These are phyloP conservation scores for Melanogrammus aeglefinus DNA, from an alignment of 2,797 vertebrate genomes.

Conservation along the genomic window DNA sequence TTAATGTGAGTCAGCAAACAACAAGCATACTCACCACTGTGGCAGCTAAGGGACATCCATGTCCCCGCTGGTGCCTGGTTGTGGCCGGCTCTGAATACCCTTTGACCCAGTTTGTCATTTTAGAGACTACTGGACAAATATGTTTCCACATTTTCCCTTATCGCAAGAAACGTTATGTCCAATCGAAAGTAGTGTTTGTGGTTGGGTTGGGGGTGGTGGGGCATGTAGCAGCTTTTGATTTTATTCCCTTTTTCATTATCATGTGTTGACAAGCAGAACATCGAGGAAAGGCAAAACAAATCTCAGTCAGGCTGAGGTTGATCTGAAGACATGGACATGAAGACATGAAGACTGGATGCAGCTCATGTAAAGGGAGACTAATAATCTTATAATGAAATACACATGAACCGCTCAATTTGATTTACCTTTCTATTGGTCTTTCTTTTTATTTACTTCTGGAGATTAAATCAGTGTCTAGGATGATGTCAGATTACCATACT, in stretches of 20 bases:
- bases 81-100: background rate
- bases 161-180: background rate
- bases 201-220: background rate
- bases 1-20: background rate
- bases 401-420: background rate
- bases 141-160: too few species aligned
- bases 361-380: background rate
- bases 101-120: background rate
- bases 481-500: too few species aligned
- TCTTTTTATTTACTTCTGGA: too few species aligned
- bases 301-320: background rate
- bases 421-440: background rate
- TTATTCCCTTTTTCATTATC: background rate
- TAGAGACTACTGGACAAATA: too few species aligned
- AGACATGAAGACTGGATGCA: background rate
- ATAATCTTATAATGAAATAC: background rate
- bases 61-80: background rate
- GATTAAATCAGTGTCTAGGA: background rate
- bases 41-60: background rate
- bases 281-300: background rate
- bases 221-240: background rate
- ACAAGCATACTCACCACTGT: background rate
- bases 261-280: background rate
- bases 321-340: background rate
- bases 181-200: background rate